Evolutionary conservation across 2,113 vertebrate genomes (phyloP).

Genomic region (Pelvicachromis taeniatus): DNA sequence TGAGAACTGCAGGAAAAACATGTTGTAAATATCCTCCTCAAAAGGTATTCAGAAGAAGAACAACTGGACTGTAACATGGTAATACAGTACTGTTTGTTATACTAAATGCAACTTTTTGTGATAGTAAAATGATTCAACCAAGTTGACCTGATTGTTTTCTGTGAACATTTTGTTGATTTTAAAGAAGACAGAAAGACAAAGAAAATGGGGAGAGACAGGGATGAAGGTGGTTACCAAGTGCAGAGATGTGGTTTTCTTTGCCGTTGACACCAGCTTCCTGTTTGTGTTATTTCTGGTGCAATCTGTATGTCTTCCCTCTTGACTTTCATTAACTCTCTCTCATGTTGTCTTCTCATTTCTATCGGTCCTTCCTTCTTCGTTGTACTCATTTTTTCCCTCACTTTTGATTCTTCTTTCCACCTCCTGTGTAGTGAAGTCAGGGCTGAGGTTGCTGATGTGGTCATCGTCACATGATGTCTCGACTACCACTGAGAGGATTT

Average conservation of each 20-base stretch:
- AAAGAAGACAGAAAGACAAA: neutral
- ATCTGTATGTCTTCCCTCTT: neutral
- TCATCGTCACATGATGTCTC: neutral
- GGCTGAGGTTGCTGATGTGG: neutral
- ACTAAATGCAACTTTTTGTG: neutral
- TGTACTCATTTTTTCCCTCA: neutral
- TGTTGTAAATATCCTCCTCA: neutral
- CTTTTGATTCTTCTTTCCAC: neutral
- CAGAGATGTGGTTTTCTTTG: slow-evolving; percentile 70
- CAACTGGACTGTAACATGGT: neutral
- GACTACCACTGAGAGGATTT: neutral
- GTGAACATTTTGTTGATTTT: neutral
- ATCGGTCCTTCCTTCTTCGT: neutral
- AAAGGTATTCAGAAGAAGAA: neutral
- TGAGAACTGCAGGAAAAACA: neutral
- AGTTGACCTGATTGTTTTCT: neutral
- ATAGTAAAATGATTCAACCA: neutral
- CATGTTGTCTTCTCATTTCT: neutral
- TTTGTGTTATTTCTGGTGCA: slow-evolving; percentile 69
- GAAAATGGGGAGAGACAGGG: slow-evolving; percentile 4
- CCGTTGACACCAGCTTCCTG: slow-evolving; percentile 68
- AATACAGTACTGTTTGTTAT: neutral
- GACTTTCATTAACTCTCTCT: neutral
- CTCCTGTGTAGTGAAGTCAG: neutral
- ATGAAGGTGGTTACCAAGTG: slow-evolving; percentile 37